Evolutionary conservation across 1,140 invertebrate genomes (phyloP).

Genomic region (Caenorhabditis tropicalis): DNA sequence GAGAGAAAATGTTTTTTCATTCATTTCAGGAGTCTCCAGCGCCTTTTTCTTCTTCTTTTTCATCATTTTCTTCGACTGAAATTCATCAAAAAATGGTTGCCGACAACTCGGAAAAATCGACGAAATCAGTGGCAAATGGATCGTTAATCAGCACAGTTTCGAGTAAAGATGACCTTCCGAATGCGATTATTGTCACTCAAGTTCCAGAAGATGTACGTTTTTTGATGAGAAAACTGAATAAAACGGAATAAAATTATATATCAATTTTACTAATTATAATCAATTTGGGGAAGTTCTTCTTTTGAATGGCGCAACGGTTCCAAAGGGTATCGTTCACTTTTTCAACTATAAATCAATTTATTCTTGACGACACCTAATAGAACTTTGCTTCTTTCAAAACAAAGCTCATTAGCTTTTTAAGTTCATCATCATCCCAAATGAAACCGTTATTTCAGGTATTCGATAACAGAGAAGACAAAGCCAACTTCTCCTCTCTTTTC

Average conservation of each 20-base stretch:
- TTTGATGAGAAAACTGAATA: background rate
- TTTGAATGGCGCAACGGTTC: no score
- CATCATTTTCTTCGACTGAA: background rate
- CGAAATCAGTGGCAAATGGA: slow-evolving; percentile 28
- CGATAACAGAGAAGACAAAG: slow-evolving; percentile 61
- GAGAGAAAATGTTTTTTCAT: slow-evolving; percentile 30
- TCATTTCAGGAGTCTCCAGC: slow-evolving; percentile 8
- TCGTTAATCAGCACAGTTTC: slow-evolving; percentile 21
- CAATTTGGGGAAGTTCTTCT: no score
- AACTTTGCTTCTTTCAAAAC: no score
- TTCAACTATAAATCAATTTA: no score
- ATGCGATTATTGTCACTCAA: slow-evolving; percentile 68
- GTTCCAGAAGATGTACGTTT: slow-evolving; percentile 61
- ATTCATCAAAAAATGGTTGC: slow-evolving; percentile 19
- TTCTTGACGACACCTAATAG: no score
- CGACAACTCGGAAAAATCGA: slow-evolving; percentile 30
- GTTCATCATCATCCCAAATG: no score
- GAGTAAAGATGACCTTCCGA: slow-evolving; percentile 68
- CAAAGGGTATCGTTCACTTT: no score
- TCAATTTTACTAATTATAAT: no score
- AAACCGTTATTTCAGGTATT: slow-evolving; percentile 55
- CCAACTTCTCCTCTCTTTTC: slow-evolving; percentile 67
- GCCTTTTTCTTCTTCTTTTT: background rate
- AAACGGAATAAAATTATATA: no score
- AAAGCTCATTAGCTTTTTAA: no score